Percentiles rank a stretch among this genome's conserved stretches.
Conservation (phyloP, 1,140 invertebrate genomes). For the Venustaconcha ellipsiformis region DNA sequence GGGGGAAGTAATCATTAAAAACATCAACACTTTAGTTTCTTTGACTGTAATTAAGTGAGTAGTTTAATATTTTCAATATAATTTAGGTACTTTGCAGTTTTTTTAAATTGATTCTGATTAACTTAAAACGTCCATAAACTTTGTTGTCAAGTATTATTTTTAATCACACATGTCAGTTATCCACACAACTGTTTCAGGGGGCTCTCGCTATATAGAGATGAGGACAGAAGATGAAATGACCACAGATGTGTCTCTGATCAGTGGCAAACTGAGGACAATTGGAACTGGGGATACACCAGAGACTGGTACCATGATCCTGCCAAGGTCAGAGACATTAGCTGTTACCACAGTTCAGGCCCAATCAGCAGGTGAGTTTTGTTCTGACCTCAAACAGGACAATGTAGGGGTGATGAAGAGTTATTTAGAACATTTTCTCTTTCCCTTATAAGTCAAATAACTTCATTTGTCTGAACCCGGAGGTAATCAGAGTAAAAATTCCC, state of each 20-base stretch:
- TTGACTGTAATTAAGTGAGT: no score
- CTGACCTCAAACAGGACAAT: background rate
- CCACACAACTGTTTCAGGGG: conserved; percentile 39
- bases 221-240: conserved; percentile 16
- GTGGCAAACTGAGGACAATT: conserved; percentile 54
- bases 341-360: conserved; percentile 44
- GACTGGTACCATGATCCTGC: conserved; percentile 34
- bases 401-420: background rate
- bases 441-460: background rate
- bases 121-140: no score
- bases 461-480: background rate
- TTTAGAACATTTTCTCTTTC: background rate
- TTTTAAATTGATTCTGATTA: no score
- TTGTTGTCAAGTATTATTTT: no score
- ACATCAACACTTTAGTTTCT: no score
- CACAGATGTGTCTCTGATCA: conserved; percentile 66
- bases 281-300: conserved; percentile 42
- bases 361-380: conserved; percentile 51
- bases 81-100: no score
- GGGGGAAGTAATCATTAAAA: background rate
- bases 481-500: background rate
- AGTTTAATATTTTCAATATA: no score
- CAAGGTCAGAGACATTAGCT: conserved; percentile 42
- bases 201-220: conserved; percentile 38
- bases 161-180: background rate